Base-by-base conservation (phyloP, 53 echinoderm and acorn worm genomes). In the Crossaster papposus region DNA sequence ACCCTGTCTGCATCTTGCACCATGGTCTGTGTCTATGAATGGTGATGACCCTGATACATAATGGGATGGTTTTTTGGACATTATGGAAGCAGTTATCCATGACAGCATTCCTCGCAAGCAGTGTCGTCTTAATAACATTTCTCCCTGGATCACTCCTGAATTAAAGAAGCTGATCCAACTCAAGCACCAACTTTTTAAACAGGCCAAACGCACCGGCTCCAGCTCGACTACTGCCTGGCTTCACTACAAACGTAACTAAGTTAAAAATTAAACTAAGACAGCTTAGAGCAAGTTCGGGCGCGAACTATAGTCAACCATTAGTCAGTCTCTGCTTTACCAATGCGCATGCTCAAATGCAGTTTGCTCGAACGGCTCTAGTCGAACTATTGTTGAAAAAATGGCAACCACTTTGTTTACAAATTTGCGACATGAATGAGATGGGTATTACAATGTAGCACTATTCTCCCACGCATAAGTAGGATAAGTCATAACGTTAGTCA, bases 1-100 rank as follows among this genome's bases (percentile, higher is more conserved):
- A 81, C 73, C 29, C 76, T 82, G n/a, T 34, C 54, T 90, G 38
- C 80, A 90, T 30, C 77, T 90, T 35, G 90, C 90, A 31, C 83
- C 83, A 32, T 90, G 90, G 83, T 73, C 34, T 54, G 72, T 68
- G 14, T 72, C 82, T 70, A 38, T 90, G 33, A 76, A 90, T 29
- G 54, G 36, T 30, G 20, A 75, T 26, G 68, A 90, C 55, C 81
- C 72, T 36, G 63, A 90, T 54, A 26, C 90, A 79, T 65, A 51
- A 53, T 90, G 90, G 83, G 89, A 89, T 10, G 53, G 53, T 52
- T 52, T 52, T 52, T 52, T 52, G 53, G 13, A 52, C 13, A 52
- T 52, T 13, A 62, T 89, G 17, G 74, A 79, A 28, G 74, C n/a
- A n/a, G n/a, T n/a, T n/a, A n/a, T n/a, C n/a, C n/a, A n/a, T n/a